Percentiles rank a stretch among this genome's conserved stretches.
These are phyloP conservation scores for Syritta pipiens DNA, from an alignment of 2,888 invertebrate genomes.

Conservation along the genomic window DNA sequence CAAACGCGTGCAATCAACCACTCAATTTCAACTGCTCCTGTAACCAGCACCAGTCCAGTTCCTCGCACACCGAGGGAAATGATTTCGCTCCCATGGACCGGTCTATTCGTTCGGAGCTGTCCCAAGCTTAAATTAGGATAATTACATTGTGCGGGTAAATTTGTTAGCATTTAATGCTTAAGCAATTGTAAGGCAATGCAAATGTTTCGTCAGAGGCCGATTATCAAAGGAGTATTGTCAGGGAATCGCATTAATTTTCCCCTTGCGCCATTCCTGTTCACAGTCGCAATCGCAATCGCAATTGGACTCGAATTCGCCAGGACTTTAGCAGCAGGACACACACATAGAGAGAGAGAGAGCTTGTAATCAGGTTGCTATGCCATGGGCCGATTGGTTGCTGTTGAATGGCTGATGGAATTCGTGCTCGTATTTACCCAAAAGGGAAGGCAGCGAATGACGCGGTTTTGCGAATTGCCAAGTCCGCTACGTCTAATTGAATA, in stretches of 20 bases:
- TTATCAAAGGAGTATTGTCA: constrained; percentile 55
- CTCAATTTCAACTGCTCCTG: neutral
- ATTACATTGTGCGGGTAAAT: constrained; percentile 60
- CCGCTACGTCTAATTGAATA: constrained; percentile 61
- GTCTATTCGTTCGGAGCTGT: neutral
- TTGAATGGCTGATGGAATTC: constrained; percentile 13
- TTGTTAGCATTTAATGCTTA: constrained; percentile 62
- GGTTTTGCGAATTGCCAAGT: constrained; percentile 59
- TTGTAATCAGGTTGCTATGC: constrained; percentile 56
- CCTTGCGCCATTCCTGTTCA: no score
- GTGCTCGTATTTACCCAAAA: constrained; percentile 49
- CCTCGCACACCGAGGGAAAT: constrained; percentile 4
- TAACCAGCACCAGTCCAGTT: neutral
- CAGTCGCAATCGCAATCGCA: no score
- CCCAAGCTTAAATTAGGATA: constrained; percentile 55
- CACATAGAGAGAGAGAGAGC: no score
- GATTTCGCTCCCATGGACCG: constrained; percentile 25
- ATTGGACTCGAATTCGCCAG: no score
- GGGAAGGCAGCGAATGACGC: constrained; percentile 47
- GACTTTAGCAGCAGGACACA: constrained; percentile 8
- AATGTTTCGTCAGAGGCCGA: constrained; percentile 39
- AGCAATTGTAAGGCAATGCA: constrained; percentile 58
- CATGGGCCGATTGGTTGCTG: constrained; percentile 11
- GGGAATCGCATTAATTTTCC: constrained; percentile 57
- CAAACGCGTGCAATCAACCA: neutral